A percentile compares a stretch with the other conserved stretches of the same genome.
Evolutionary conservation across 30 jellyfish, hydroid and myxozoan species (phyloP).

Genomic region (Pseudorhiza aurosa): DNA sequence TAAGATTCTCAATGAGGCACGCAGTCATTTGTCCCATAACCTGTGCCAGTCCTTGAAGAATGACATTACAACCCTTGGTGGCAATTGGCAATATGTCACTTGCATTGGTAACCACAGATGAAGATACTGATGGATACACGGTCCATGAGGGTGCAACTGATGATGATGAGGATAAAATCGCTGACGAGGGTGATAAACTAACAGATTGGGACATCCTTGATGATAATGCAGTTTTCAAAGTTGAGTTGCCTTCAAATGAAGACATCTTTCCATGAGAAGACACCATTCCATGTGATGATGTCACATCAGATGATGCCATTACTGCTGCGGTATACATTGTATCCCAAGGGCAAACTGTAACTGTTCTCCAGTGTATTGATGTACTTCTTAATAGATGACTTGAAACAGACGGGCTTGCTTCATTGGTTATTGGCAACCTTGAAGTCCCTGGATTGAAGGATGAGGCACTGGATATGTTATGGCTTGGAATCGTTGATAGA

Average conservation of each 20-base stretch:
- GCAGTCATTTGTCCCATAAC: conserved; percentile 77
- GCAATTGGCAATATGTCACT: conserved; percentile 52
- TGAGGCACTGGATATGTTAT: background rate
- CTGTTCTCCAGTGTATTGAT: conserved; percentile 22
- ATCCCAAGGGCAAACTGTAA: conserved; percentile 55
- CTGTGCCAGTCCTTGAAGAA: conserved; percentile 52
- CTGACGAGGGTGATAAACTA: background rate
- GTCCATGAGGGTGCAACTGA: conserved; percentile 23
- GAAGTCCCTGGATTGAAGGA: background rate
- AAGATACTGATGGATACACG: background rate
- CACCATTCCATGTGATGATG: background rate
- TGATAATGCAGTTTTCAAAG: background rate
- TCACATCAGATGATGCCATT: background rate
- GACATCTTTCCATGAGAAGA: background rate
- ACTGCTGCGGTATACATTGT: conserved; percentile 22
- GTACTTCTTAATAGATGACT: background rate
- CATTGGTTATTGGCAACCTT: background rate
- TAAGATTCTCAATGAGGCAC: conserved; percentile 50
- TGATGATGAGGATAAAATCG: conserved; percentile 2
- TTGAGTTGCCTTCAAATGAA: background rate
- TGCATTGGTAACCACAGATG: conserved; percentile 33
- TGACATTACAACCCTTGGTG: conserved; percentile 56
- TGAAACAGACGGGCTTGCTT: background rate
- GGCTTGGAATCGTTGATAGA: background rate
- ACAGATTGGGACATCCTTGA: background rate